These are phyloP conservation scores for Chironomus striatipennis DNA, from an alignment of 1,140 invertebrate species.

Conservation along the genomic window DNA sequence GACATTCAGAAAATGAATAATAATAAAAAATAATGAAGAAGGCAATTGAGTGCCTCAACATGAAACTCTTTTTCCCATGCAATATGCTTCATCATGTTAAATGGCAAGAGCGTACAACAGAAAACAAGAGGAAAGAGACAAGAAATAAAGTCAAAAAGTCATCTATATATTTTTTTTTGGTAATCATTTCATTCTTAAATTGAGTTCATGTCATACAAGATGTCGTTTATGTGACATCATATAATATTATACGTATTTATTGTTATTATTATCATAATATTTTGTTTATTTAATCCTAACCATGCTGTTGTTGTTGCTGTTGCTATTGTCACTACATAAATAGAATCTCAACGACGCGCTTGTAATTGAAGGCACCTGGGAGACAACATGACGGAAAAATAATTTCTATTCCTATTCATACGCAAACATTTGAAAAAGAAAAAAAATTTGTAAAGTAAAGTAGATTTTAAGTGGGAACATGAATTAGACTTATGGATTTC, in stretches of 20 bases:
- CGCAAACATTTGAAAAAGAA: too few relatives aligned
- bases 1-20: not conserved
- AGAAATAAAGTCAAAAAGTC: not conserved
- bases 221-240: not conserved
- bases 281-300: not conserved
- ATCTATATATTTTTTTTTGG: not conserved
- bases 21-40: too few relatives aligned
- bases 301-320: not conserved
- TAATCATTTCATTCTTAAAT: not conserved
- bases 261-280: too few relatives aligned
- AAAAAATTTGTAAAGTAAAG: too few relatives aligned
- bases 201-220: constrained; percentile 20
- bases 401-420: too few relatives aligned
- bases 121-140: not conserved
- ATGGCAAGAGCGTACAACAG: too few relatives aligned
- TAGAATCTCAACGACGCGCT: not conserved
- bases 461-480: too few relatives aligned
- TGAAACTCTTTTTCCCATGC: too few relatives aligned
- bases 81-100: too few relatives aligned
- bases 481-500: too few relatives aligned
- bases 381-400: not conserved
- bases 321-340: not conserved
- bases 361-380: constrained; percentile 21
- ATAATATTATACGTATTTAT: too few relatives aligned
- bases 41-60: too few relatives aligned